A percentile compares a stretch with the other conserved stretches of the same genome.
Conservation (phyloP, 1,140 invertebrate species). For the Oreohelix idahoensis region DNA sequence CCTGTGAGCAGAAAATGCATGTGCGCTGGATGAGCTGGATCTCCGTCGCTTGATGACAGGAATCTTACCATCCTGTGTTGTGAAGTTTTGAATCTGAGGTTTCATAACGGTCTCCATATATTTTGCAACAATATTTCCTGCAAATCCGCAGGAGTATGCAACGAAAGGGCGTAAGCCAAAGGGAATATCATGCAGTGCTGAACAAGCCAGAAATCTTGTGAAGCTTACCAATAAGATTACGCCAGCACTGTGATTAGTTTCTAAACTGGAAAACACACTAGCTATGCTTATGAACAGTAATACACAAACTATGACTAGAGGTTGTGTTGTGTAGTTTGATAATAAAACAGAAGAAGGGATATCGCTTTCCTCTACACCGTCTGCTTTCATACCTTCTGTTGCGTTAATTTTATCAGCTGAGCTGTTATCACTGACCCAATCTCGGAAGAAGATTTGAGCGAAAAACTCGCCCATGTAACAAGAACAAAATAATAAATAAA, state of each 20-base stretch:
- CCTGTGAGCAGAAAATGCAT: conserved; percentile 63
- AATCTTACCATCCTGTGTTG: conserved; percentile 70
- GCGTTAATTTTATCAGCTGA: conserved; percentile 3
- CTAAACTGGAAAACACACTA: conserved; percentile 69
- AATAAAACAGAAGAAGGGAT: conserved; percentile 30
- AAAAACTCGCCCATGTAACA: conserved; percentile 70
- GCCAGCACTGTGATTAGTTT: conserved; percentile 65
- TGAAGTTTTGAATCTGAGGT: conserved; percentile 65
- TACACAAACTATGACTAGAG: conserved; percentile 63
- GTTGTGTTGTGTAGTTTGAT: conserved; percentile 58
- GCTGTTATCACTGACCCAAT: conserved; percentile 42
- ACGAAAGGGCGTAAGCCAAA: conserved; percentile 64
- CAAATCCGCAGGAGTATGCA: conserved; percentile 68
- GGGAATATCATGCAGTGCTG: conserved; percentile 64
- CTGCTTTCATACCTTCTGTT: conserved; percentile 12
- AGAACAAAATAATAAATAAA: conserved; percentile 71
- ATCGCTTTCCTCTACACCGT: not conserved
- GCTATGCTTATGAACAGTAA: conserved; percentile 64
- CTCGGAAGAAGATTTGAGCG: conserved; percentile 60
- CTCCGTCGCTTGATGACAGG: conserved; percentile 68
- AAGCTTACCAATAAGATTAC: conserved; percentile 70
- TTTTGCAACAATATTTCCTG: conserved; percentile 70
- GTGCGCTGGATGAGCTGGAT: conserved; percentile 67
- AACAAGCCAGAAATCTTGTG: conserved; percentile 68
- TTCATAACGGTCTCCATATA: conserved; percentile 71